phyloP scores from a whole-genome alignment of 37 sponge, comb jelly and placozoan genomes.

The Lycopodina hypogea region DNA sequence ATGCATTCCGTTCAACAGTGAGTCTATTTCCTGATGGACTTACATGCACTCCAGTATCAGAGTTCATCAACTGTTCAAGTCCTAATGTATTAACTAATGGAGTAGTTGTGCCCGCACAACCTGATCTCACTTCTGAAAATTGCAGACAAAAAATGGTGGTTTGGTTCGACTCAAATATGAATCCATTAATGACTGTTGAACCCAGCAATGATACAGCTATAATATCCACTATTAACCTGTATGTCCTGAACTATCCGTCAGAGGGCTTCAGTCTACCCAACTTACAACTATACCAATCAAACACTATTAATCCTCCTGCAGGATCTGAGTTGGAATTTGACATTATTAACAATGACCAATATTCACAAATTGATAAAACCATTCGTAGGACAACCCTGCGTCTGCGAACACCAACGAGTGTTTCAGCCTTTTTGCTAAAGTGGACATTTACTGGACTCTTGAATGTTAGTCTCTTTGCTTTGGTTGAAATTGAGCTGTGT shows the following conservation, averaged over 20 bases:
- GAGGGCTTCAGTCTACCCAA: conserved; percentile 26
- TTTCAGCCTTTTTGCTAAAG: not conserved
- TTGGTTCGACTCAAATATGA: not conserved
- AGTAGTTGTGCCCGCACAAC: not conserved
- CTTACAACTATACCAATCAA: conserved; percentile 5
- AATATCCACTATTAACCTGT: conserved; percentile 18
- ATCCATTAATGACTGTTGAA: not conserved
- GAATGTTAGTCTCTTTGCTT: conserved; percentile 31
- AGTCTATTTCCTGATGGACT: too few relatives aligned
- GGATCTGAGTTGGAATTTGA: conserved; percentile 1
- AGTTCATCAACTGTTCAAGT: too few relatives aligned
- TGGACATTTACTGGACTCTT: conserved; percentile 7
- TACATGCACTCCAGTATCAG: too few relatives aligned
- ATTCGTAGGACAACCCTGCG: conserved; percentile 6
- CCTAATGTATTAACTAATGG: not conserved
- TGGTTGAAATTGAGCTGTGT: conserved; percentile 42
- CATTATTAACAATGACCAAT: conserved; percentile 10
- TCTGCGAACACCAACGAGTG: not conserved
- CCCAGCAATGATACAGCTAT: not conserved
- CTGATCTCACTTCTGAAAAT: not conserved
- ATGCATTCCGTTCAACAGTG: too few relatives aligned
- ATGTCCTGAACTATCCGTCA: conserved; percentile 35
- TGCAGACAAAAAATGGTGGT: not conserved
- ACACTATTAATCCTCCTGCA: not conserved
- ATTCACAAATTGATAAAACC: conserved; percentile 2